phyloP scores from a whole-genome alignment of 2,888 invertebrate genomes.

The Epirrhoe tristata region DNA sequence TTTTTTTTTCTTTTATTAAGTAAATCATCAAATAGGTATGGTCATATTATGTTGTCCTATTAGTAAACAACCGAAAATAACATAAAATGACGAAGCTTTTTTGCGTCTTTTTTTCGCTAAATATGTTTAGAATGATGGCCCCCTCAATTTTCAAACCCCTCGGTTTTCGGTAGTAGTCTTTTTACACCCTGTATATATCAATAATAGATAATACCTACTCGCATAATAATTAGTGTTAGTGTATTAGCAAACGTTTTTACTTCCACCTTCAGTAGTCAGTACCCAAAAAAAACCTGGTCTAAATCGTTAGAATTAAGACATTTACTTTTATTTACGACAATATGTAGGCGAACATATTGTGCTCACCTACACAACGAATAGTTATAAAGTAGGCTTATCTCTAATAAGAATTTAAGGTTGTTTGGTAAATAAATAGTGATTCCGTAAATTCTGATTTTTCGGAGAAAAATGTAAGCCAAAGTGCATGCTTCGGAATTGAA shows the following conservation, averaged over 20 bases:
- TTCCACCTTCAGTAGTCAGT: slow-evolving; percentile 19
- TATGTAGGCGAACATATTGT: slow-evolving; percentile 46
- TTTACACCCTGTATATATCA: too few species aligned
- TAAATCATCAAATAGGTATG: too few species aligned
- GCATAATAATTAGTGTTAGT: not conserved
- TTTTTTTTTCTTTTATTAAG: too few species aligned
- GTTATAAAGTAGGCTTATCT: slow-evolving; percentile 54
- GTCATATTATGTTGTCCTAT: too few species aligned
- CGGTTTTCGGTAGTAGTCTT: too few species aligned
- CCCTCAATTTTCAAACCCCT: too few species aligned
- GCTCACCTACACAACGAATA: slow-evolving; percentile 44
- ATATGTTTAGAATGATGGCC: too few species aligned
- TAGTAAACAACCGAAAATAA: too few species aligned
- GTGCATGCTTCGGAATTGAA: slow-evolving; percentile 1
- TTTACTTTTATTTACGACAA: slow-evolving; percentile 51
- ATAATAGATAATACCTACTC: too few species aligned
- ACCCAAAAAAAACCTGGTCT: slow-evolving; percentile 39
- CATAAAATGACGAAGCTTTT: too few species aligned
- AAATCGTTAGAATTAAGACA: slow-evolving; percentile 54
- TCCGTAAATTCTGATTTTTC: slow-evolving; percentile 24
- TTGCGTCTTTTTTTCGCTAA: too few species aligned
- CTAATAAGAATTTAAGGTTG: slow-evolving; percentile 44
- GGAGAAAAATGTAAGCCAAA: not conserved
- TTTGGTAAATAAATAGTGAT: slow-evolving; percentile 38
- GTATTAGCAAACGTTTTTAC: not conserved